These are phyloP conservation scores for Phocides pigmalion DNA, from an alignment of 1,140 invertebrate species.

Conservation along the genomic window DNA sequence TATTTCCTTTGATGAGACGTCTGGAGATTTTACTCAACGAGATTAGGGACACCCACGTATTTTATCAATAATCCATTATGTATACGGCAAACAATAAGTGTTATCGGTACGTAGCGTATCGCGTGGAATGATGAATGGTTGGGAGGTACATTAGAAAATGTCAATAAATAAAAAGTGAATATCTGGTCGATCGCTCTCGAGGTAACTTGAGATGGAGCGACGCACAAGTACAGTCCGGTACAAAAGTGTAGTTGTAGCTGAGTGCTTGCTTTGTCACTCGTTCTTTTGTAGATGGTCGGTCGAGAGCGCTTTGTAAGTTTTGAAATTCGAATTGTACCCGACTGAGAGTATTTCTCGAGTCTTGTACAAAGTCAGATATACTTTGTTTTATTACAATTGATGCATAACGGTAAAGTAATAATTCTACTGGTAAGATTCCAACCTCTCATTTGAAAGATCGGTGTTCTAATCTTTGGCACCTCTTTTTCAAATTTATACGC, in stretches of 20 bases:
- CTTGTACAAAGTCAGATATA: not conserved
- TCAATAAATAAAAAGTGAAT: constrained; percentile 81
- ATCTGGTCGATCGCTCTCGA: constrained; percentile 63
- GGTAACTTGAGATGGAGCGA: constrained; percentile 59
- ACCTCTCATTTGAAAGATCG: too few relatives aligned
- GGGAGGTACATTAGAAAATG: constrained; percentile 74
- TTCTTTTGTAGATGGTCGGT: constrained; percentile 29
- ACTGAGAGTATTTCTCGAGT: not conserved
- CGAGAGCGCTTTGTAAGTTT: constrained; percentile 20
- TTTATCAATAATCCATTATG: constrained; percentile 83
- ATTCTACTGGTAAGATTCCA: too few relatives aligned
- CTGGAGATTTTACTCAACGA: constrained; percentile 63
- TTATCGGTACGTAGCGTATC: constrained; percentile 66
- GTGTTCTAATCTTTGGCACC: too few relatives aligned
- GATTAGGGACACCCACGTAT: constrained; percentile 80
- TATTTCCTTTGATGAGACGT: constrained; percentile 62
- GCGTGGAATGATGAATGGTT: constrained; percentile 69
- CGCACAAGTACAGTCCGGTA: constrained; percentile 45
- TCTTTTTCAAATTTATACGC: too few relatives aligned
- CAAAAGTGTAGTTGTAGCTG: constrained; percentile 42
- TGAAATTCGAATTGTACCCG: constrained; percentile 23
- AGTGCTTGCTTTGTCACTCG: constrained; percentile 35
- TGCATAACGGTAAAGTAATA: not conserved
- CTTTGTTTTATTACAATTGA: constrained; percentile 1
- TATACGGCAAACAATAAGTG: constrained; percentile 76